Percentiles rank a stretch among this genome's conserved stretches.
These are phyloP conservation scores for Microchrysa polita DNA, from an alignment of 2,888 invertebrate species.

Conservation along the genomic window DNA sequence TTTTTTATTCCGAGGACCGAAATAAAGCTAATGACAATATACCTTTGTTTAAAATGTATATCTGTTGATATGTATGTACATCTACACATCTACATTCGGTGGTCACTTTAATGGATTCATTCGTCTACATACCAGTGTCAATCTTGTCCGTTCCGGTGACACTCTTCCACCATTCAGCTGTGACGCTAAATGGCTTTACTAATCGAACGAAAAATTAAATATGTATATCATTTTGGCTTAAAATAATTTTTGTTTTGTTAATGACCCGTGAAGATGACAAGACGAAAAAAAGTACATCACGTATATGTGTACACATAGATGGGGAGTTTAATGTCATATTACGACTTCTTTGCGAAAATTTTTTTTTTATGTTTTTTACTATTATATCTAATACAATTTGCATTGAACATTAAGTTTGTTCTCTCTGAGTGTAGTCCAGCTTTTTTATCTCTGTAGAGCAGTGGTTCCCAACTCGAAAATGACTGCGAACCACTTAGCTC, in stretches of 20 bases:
- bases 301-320: not conserved
- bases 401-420: too few relatives aligned
- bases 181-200: constrained; percentile 17
- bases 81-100: not conserved
- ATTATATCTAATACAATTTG: too few relatives aligned
- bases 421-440: too few relatives aligned
- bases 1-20: not conserved
- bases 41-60: constrained; percentile 3
- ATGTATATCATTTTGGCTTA: not conserved
- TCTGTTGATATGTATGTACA: too few relatives aligned
- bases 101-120: constrained; percentile 22
- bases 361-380: too few relatives aligned
- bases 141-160: constrained; percentile 4
- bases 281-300: not conserved
- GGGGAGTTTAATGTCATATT: too few relatives aligned
- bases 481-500: too few relatives aligned
- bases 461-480: too few relatives aligned
- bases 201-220: not conserved
- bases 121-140: constrained; percentile 19
- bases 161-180: not conserved
- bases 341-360: too few relatives aligned
- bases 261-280: not conserved
- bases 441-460: too few relatives aligned
- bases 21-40: not conserved
- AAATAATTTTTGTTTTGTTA: constrained; percentile 4